Percentiles rank a stretch among this genome's conserved stretches.
Evolutionary conservation across 1,140 invertebrate genomes (phyloP).

Genomic region (Temnothorax longispinosus): DNA sequence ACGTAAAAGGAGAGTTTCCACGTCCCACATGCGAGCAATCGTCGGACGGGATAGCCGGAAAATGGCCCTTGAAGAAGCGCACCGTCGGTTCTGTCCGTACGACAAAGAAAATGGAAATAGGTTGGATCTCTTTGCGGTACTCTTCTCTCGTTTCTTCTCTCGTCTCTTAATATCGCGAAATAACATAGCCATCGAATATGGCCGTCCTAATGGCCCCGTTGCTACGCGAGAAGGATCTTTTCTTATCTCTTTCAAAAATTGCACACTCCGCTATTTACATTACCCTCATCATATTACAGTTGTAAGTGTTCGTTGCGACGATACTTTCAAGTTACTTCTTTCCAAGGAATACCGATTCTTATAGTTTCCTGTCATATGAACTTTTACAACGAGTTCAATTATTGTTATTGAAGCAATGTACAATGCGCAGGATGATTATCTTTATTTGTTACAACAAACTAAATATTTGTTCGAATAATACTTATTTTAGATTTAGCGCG

Average conservation of each 20-base stretch:
- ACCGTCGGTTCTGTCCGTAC: background rate
- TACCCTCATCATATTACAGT: background rate
- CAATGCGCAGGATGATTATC: background rate
- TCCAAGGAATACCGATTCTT: background rate
- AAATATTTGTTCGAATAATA: background rate
- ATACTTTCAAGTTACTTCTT: background rate
- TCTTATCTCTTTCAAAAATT: conserved; percentile 11
- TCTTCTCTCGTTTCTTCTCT: conserved; percentile 8
- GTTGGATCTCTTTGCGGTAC: conserved; percentile 8
- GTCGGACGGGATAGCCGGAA: conserved; percentile 32
- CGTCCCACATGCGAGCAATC: background rate
- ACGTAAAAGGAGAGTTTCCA: conserved; percentile 42
- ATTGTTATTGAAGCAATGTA: background rate
- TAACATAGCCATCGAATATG: conserved; percentile 13
- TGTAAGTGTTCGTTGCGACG: background rate
- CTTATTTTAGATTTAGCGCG: background rate
- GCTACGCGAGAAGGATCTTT: background rate
- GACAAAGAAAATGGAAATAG: conserved; percentile 60
- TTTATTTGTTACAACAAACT: background rate
- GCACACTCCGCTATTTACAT: conserved; percentile 9
- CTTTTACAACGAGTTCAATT: conserved; percentile 1
- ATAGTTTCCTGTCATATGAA: background rate
- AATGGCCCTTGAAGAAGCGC: conserved; percentile 36
- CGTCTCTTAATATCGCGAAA: background rate
- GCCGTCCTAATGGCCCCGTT: background rate